Evolutionary conservation across 2,113 vertebrate species (phyloP).

Genomic region (Aix galericulata): DNA sequence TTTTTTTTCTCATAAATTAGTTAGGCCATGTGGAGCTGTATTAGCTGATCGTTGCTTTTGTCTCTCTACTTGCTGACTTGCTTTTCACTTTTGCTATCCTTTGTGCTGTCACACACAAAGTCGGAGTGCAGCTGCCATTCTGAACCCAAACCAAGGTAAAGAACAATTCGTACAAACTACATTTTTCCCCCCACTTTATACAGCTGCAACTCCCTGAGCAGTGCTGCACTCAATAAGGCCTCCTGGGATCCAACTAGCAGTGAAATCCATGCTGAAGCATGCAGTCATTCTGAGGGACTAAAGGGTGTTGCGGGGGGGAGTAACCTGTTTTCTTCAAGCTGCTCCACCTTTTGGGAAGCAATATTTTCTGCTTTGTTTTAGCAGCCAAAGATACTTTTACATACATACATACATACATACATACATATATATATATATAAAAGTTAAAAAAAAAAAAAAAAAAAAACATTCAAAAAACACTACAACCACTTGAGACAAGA

Average conservation of each 20-base stretch:
- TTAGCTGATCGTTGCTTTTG: constrained; percentile 89
- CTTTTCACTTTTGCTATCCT: constrained; percentile 86
- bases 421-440: background rate
- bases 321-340: constrained; percentile 78
- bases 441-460: background rate
- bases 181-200: constrained; percentile 77
- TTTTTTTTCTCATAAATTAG: constrained; percentile 98
- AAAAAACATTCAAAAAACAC: background rate
- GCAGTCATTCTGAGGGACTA: constrained; percentile 67
- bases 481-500: background rate
- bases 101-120: constrained; percentile 85
- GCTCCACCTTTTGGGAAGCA: constrained; percentile 79
- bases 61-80: constrained; percentile 86
- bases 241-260: constrained; percentile 90
- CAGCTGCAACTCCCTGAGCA: constrained; percentile 87
- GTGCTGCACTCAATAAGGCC: constrained; percentile 80
- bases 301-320: background rate
- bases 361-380: constrained; percentile 72
- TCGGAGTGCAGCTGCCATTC: constrained; percentile 85
- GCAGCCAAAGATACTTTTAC: background rate
- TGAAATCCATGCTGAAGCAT: constrained; percentile 84
- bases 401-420: no score
- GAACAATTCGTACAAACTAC: constrained; percentile 85
- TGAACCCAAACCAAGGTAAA: constrained; percentile 81
- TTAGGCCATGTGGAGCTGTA: constrained; percentile 90